Conservation (phyloP, 2,888 invertebrate genomes). For the Gastracanthus pulcherrimus region DNA sequence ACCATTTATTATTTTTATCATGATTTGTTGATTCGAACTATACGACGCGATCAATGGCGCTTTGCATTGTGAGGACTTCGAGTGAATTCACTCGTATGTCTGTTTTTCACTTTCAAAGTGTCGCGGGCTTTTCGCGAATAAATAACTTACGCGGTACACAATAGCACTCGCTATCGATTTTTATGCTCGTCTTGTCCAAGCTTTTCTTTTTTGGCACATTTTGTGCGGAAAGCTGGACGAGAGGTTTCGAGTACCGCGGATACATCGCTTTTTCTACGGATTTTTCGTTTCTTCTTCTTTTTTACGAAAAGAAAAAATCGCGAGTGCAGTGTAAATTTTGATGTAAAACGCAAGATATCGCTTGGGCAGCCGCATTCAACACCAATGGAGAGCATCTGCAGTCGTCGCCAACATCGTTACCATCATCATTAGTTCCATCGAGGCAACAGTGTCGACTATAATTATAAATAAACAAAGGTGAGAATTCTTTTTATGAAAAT, state of each 20-base stretch:
- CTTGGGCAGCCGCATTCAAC: background rate
- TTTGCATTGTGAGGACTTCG: conserved; percentile 46
- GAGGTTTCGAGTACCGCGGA: conserved; percentile 45
- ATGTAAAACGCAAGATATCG: background rate
- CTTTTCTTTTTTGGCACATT: conserved; percentile 29
- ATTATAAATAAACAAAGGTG: conserved; percentile 37
- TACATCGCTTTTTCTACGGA: background rate
- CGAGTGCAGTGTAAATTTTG: conserved; percentile 45
- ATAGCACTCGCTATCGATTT: background rate
- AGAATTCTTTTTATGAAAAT: conserved; percentile 30
- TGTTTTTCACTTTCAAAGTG: conserved; percentile 38
- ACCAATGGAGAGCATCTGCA: background rate
- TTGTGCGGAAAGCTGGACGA: conserved; percentile 38
- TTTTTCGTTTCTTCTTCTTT: background rate
- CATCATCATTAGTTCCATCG: background rate
- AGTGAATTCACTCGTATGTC: conserved; percentile 35
- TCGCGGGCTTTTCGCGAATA: background rate
- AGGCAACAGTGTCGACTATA: background rate
- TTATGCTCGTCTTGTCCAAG: conserved; percentile 35
- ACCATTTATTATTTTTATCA: conserved; percentile 17
- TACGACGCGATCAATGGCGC: no score
- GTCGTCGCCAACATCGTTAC: background rate
- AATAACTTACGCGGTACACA: no score
- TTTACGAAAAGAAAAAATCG: conserved; percentile 3
- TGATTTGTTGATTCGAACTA: background rate